Evolutionary conservation across 2,113 vertebrate species (phyloP).

Genomic region (Myxocyprinus asiaticus): DNA sequence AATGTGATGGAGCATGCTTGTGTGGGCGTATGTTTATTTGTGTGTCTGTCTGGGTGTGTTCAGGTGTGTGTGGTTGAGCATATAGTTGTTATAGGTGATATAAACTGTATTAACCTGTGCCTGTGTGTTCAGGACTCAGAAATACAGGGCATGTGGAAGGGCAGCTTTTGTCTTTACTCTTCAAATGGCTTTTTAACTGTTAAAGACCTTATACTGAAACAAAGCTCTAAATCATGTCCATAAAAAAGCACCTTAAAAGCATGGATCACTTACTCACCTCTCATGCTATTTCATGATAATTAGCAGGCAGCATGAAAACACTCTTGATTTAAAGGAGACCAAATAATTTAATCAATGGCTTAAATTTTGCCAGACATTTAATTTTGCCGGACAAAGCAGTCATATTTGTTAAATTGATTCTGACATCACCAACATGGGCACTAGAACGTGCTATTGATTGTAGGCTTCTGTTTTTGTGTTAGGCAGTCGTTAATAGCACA

Average conservation of each 20-base stretch:
- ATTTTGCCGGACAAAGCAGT: no score
- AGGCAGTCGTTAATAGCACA: no score
- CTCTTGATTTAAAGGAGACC: no score
- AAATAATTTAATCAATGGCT: no score
- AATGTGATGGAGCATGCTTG: not conserved
- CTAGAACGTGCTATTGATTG: no score
- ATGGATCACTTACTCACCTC: not conserved
- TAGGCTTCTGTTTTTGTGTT: no score
- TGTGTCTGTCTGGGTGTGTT: not conserved
- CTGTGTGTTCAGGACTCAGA: conserved; percentile 70
- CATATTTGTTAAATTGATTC: no score
- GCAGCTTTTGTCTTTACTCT: conserved; percentile 62
- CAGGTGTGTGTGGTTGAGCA: conserved; percentile 10
- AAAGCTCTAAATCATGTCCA: conserved; percentile 71
- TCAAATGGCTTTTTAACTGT: conserved; percentile 79
- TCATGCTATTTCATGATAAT: no score
- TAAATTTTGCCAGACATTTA: no score
- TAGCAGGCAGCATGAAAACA: no score
- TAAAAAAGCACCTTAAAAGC: conserved; percentile 61
- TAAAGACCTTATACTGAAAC: conserved; percentile 71
- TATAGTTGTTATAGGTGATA: conserved; percentile 53
- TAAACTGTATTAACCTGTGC: conserved; percentile 73
- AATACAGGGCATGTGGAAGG: conserved; percentile 70
- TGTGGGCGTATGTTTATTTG: conserved; percentile 6
- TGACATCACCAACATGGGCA: no score